Conservation (phyloP, 2,888 invertebrate genomes). For the Caradrina kadenii region DNA sequence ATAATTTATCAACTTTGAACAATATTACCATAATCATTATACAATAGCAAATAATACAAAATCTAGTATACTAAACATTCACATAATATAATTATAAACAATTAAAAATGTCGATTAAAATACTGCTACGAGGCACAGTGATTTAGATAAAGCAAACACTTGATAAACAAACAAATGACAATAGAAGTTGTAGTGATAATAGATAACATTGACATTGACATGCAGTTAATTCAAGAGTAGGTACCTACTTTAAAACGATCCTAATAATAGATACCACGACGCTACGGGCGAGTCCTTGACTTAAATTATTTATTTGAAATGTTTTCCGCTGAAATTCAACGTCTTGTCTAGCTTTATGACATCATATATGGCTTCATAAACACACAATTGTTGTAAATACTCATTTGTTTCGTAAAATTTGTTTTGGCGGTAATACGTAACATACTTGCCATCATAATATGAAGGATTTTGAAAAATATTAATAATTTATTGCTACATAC, state of each 20-base stretch:
- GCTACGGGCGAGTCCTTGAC: background rate
- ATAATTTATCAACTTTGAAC: too few species aligned
- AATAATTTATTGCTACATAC: too few species aligned
- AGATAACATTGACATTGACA: slow-evolving; percentile 43
- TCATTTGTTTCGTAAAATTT: background rate
- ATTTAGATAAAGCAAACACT: slow-evolving; percentile 5
- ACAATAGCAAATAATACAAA: too few species aligned
- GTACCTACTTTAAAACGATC: background rate
- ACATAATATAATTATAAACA: too few species aligned
- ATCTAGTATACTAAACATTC: too few species aligned
- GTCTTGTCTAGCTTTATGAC: background rate
- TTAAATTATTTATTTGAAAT: background rate
- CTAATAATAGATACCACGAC: background rate
- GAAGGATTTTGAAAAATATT: too few species aligned
- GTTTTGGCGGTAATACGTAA: too few species aligned
- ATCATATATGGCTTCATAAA: background rate
- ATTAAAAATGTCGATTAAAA: background rate
- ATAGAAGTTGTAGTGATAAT: background rate
- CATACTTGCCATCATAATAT: too few species aligned
- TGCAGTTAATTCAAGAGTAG: slow-evolving; percentile 1
- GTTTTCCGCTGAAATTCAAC: background rate
- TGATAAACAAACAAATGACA: slow-evolving; percentile 19
- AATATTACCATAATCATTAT: too few species aligned
- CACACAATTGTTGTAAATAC: background rate
- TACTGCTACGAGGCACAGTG: background rate